Evolutionary conservation across 2,797 vertebrate genomes (phyloP).

Genomic region (Arrhamphus sclerolepis): DNA sequence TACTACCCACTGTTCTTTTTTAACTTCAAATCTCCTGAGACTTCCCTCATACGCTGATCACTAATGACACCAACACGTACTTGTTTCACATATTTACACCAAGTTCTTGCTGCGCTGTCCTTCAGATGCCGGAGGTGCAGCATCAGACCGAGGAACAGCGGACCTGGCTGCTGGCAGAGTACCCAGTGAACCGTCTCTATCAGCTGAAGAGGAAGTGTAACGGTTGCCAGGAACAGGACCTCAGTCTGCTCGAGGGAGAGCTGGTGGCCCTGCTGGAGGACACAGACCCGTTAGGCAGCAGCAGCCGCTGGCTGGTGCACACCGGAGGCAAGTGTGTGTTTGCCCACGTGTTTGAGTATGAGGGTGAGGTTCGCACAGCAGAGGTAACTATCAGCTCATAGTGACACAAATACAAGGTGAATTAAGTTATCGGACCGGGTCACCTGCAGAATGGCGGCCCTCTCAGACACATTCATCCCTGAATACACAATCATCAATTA

Average conservation of each 20-base stretch:
- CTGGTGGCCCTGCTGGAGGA: conserved; percentile 91
- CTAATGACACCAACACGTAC: conserved; percentile 9
- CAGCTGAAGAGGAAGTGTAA: conserved; percentile 96
- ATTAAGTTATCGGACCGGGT: conserved; percentile 40
- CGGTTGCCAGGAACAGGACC: conserved; percentile 91
- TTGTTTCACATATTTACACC: conserved; percentile 21
- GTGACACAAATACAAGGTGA: conserved; percentile 3
- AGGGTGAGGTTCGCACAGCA: conserved; percentile 2
- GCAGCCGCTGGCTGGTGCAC: conserved; percentile 93
- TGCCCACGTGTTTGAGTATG: conserved; percentile 18
- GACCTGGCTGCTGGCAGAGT: conserved; percentile 81
- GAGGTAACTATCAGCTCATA: background rate
- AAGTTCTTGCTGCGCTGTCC: conserved; percentile 15
- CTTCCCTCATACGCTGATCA: background rate
- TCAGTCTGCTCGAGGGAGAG: conserved; percentile 92
- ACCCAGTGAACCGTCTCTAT: conserved; percentile 81
- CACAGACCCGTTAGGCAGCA: conserved; percentile 90
- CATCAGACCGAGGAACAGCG: conserved; percentile 88
- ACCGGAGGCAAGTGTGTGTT: conserved; percentile 86
- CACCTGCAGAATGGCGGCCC: conserved; percentile 9
- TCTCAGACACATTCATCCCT: conserved; percentile 8
- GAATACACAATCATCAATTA: conserved; percentile 32
- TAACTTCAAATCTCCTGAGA: background rate
- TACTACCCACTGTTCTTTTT: background rate
- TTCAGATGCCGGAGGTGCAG: conserved; percentile 82